Evolutionary conservation across 2,888 invertebrate species (phyloP), one percentile per base, ranked within the genome.

Genomic region (Drosophila koepferae): DNA sequence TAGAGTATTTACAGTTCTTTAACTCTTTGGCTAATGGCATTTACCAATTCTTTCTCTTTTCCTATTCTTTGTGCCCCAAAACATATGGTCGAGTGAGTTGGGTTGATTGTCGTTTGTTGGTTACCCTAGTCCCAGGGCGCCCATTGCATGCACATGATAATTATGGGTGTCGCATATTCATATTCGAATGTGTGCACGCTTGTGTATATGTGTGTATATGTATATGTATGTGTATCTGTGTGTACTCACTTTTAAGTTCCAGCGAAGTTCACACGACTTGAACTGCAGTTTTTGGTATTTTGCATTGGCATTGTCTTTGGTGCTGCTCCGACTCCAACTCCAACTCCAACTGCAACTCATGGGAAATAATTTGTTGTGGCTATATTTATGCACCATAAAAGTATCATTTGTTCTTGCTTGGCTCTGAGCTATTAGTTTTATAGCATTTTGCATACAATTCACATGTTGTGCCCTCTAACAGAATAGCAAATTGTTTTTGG

Each of bases 141-240:
- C 56, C 72, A 63, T 75, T 75, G 67, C 77, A 89, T 74, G 74
- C 66, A 67, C 73, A 74, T 69, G 63, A 82, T 83, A 83, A 88
- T 83, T 83, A 87, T 80, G 80, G 74, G 69, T 79, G 72, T 74
- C 65, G 72, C 72, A 79, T 70, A 74, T 80, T 40, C 68, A 67
- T 67, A 44, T 48, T 4, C 16, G 40, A 41, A n/a, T 31, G 20
- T 54, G 59, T 44, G 31, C 14, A 40, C 1, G 20, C 2, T 20
- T 20, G 2, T 20, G 9, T 34, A 34, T 34, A 34, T 34, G 18
- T n/a, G 16, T 6, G 14, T 20, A 23, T 34, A n/a, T 16, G 20
- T 46, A 14, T 10, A 8, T 23, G 7, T 28, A 4, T 31, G 20
- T 36, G 8, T 53, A 18, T 53, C 18, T 64, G 16, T 61, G 7